Percentiles rank a stretch among this genome's conserved stretches.
Evolutionary conservation across 2,797 vertebrate genomes (phyloP).

Genomic region (Zonotrichia albicollis): DNA sequence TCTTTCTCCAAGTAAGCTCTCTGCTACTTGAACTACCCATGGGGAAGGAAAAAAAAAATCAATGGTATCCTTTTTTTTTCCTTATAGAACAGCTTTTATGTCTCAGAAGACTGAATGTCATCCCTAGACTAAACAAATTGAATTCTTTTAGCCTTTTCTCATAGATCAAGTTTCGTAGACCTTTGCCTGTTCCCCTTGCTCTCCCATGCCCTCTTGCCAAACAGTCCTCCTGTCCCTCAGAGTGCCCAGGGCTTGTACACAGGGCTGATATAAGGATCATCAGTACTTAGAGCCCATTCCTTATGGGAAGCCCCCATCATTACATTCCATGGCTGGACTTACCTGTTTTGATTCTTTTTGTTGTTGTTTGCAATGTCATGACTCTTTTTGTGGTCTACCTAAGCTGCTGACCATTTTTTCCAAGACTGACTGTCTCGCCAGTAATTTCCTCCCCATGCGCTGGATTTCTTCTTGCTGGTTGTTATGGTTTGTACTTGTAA

Average conservation of each 20-base stretch:
- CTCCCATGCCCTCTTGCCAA: not conserved
- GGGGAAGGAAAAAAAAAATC: not conserved
- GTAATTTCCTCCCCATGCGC: not conserved
- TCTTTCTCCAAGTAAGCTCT: not conserved
- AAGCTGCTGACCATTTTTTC: not conserved
- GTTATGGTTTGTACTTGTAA: not conserved
- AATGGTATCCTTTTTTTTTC: not conserved
- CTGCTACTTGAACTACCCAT: slow-evolving; percentile 21
- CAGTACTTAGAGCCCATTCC: not conserved
- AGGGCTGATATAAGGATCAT: not conserved
- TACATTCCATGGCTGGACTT: not conserved
- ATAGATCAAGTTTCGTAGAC: slow-evolving; percentile 44
- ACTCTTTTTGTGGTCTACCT: not conserved
- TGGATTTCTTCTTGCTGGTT: not conserved
- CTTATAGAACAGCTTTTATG: slow-evolving; percentile 3
- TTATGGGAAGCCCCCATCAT: not conserved
- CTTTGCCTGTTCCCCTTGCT: slow-evolving; percentile 19
- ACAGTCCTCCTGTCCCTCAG: not conserved
- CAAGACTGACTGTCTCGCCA: not conserved
- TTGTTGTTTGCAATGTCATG: not conserved
- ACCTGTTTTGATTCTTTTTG: not conserved
- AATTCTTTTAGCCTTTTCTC: slow-evolving; percentile 57
- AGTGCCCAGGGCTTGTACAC: not conserved
- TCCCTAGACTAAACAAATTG: slow-evolving; percentile 63
- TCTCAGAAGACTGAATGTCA: slow-evolving; percentile 45